Evolutionary conservation across 30 jellyfish, hydroid and myxozoan species (phyloP).

Genomic region (Pelagia noctiluca): DNA sequence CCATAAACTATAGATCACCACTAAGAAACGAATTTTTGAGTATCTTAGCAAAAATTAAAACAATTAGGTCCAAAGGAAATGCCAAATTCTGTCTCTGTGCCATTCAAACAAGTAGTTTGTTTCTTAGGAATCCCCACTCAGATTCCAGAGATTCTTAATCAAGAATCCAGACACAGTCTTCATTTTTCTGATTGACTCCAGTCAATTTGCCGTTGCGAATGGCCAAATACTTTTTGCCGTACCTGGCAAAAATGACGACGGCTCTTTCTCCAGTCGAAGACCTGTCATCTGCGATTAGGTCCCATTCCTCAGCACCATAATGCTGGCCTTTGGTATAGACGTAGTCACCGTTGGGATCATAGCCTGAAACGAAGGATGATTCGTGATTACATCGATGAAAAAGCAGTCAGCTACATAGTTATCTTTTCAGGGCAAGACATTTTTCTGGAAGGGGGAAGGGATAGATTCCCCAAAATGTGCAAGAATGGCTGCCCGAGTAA

Average conservation of each 20-base stretch:
- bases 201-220: constrained; percentile 77
- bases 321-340: constrained; percentile 88
- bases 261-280: constrained; percentile 84
- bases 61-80: no score
- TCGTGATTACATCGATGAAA: not conserved
- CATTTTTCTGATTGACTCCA: constrained; percentile 67
- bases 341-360: constrained; percentile 93
- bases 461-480: not conserved
- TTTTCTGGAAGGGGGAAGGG: not conserved
- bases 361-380: constrained; percentile 35
- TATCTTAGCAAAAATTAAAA: no score
- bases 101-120: no score
- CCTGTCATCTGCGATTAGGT: constrained; percentile 71
- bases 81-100: no score
- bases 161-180: constrained; percentile 84
- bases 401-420: no score
- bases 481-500: no score
- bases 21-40: no score
- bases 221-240: constrained; percentile 86
- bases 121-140: no score
- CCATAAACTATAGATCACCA: no score
- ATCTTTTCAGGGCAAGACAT: not conserved
- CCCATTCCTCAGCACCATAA: constrained; percentile 95
- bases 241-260: constrained; percentile 84
- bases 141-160: constrained; percentile 56